Evolutionary conservation across 2,113 vertebrate genomes (phyloP).

Genomic region (Solenodon paradoxus): DNA sequence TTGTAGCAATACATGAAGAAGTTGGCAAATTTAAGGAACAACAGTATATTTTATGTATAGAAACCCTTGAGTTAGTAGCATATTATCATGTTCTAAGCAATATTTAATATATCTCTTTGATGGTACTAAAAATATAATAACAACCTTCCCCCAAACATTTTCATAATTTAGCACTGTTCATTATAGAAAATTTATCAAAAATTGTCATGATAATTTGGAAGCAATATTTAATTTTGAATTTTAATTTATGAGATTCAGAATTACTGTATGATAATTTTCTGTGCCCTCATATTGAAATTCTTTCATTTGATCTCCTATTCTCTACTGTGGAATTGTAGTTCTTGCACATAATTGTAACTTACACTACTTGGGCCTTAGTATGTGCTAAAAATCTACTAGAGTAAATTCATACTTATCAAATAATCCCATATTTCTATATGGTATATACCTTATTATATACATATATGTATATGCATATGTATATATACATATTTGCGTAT

Average conservation of each 20-base stretch:
- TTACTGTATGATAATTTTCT: neutral
- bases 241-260: slow-evolving; percentile 32
- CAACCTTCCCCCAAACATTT: neutral
- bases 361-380: neutral
- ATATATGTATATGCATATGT: neutral
- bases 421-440: neutral
- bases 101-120: neutral
- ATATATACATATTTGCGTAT: neutral
- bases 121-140: neutral
- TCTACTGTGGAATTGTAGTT: neutral
- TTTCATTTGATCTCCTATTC: neutral
- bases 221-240: neutral
- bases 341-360: neutral
- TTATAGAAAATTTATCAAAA: neutral
- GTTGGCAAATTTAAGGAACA: neutral
- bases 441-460: neutral
- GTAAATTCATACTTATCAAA: neutral
- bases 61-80: neutral
- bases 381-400: neutral
- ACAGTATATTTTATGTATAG: neutral
- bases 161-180: neutral
- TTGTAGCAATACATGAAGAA: neutral
- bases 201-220: neutral
- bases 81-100: neutral
- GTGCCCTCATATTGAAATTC: neutral